phyloP scores from a whole-genome alignment of 64 coral and sea anemone genomes.

The Stylophora pistillata region DNA sequence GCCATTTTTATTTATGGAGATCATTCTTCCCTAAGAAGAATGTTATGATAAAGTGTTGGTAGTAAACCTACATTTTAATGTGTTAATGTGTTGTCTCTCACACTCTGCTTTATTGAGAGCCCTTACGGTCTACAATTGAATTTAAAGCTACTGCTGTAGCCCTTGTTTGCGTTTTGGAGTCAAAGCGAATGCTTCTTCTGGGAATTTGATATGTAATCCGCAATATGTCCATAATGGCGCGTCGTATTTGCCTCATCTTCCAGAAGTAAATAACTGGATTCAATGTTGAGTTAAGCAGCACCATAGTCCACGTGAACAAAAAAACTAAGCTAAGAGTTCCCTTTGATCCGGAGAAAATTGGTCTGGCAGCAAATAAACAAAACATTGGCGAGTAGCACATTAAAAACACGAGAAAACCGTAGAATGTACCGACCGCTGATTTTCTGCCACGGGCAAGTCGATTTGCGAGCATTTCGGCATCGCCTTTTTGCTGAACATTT shows the following conservation, averaged over 20 bases:
- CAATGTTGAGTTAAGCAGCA: not conserved
- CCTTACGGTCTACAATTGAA: no score
- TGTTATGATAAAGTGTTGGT: no score
- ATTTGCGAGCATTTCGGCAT: not conserved
- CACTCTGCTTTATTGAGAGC: no score
- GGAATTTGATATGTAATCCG: not conserved
- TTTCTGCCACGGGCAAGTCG: not conserved
- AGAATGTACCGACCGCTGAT: not conserved
- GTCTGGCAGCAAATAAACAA: no score
- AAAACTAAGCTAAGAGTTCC: not conserved
- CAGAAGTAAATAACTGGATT: constrained; percentile 28
- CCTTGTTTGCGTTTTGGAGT: no score
- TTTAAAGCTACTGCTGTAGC: no score
- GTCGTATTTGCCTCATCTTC: not conserved
- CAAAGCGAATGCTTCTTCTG: not conserved
- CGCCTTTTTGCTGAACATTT: not conserved
- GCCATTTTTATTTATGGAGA: no score
- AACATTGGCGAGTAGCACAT: constrained; percentile 7
- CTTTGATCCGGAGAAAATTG: not conserved
- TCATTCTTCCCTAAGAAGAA: no score
- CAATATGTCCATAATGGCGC: not conserved
- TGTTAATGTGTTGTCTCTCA: no score
- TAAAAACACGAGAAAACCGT: constrained; percentile 9
- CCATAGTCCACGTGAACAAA: not conserved
- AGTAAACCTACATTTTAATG: no score